Evolutionary conservation across 2,797 vertebrate genomes (phyloP).

Genomic region (Sebastolobus alascanus): DNA sequence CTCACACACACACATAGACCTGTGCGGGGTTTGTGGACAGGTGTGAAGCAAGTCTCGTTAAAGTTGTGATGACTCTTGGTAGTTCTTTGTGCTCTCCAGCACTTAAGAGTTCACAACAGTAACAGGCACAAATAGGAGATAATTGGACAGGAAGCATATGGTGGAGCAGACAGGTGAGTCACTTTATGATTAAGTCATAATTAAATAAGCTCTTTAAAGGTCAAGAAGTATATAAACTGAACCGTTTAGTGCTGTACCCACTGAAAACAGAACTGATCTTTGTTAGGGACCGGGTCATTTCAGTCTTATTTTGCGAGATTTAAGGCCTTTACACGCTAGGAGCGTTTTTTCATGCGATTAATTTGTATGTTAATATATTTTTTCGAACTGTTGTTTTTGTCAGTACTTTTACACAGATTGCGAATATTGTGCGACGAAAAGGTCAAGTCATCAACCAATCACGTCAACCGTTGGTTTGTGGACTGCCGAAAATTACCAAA

Average conservation of each 20-base stretch:
- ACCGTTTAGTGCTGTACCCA: neutral
- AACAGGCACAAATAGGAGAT: constrained; percentile 58
- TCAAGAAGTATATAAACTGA: constrained; percentile 3
- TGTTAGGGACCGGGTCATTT: neutral
- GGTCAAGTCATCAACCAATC: too few species aligned
- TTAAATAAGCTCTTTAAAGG: constrained; percentile 18
- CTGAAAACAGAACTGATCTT: neutral
- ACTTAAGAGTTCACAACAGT: constrained; percentile 61
- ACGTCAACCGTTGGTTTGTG: too few species aligned
- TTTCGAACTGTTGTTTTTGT: too few species aligned
- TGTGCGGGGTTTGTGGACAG: constrained; percentile 56
- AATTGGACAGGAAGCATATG: constrained; percentile 80
- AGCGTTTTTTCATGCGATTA: too few species aligned
- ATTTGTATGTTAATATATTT: too few species aligned
- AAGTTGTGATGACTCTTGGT: constrained; percentile 73
- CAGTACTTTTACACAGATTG: too few species aligned
- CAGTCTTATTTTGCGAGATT: neutral
- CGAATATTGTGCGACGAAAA: too few species aligned
- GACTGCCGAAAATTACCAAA: too few species aligned
- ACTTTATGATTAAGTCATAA: constrained; percentile 67
- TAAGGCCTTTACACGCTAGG: too few species aligned
- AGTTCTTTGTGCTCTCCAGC: constrained; percentile 65
- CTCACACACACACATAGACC: constrained; percentile 25
- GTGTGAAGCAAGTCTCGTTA: constrained; percentile 63
- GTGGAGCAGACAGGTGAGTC: constrained; percentile 61